Evolutionary conservation across 2,113 vertebrate genomes (phyloP), one percentile per base, ranked within the genome.

Genomic region (Diphyllodes magnificus): DNA sequence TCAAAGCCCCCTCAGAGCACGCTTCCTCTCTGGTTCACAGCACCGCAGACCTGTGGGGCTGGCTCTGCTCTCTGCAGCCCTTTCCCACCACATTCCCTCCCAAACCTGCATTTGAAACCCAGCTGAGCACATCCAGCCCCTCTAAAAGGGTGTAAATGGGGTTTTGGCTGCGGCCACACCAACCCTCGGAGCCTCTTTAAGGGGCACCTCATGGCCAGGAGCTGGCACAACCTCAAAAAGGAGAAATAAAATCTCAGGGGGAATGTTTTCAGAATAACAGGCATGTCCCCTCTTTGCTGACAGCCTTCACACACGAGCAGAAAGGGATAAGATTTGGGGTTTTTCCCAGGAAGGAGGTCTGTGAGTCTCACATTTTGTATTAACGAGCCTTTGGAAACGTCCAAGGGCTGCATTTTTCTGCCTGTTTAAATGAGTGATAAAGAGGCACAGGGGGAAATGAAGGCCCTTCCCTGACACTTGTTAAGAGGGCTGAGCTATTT

Each of bases 401-500:
- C 50, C 7, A 16, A 65, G 40, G 35, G 76, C 69, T 88, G 56
- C 11, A 4, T 70, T 68, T 82, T 61, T 5, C 78, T 90, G 39
- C 60, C 42, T 23, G 28, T 95, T 75, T 49, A 63, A 65, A 93
- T 66, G 60, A 82, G 47, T 1, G 5, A 30, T 72, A 10, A 64
- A 80, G 60, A 82, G 60, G 13, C 88, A 75, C 51, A 1, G 45
- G 57, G 78, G 37, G 49, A 65, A 80, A 78, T 10, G 7, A 69
- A 82, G 19, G 44, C 33, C 54, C 47, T 40, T 93, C 82, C 30
- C 72, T 78, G 82, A 83, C 92, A 75, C 51, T 93, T 77, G 93
- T 91, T 81, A 69, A 91, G 88, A 90, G 51, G 39, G 37, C 53
- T 56, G 37, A 87, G 73, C 64, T 92, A 18, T 96, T 94, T 39